A percentile compares a stretch with the other conserved stretches of the same genome.
phyloP scores from a whole-genome alignment of 2,888 invertebrate genomes.

The Xestia c-nigrum region DNA sequence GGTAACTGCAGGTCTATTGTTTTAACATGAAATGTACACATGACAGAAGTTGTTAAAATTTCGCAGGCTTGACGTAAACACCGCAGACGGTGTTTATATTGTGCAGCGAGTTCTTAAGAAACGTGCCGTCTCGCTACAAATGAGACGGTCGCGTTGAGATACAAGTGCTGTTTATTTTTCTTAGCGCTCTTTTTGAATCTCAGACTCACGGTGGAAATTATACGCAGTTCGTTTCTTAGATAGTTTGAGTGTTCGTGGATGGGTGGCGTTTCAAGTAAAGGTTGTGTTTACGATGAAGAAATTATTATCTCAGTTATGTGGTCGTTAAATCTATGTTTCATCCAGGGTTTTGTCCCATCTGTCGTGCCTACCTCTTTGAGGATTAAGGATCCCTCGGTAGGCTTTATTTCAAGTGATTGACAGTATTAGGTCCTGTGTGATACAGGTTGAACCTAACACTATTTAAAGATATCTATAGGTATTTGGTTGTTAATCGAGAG shows the following conservation, averaged over 20 bases:
- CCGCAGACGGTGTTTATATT: slow-evolving; percentile 81
- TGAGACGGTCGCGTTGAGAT: slow-evolving; percentile 86
- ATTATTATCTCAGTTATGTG: slow-evolving; percentile 45
- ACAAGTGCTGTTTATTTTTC: slow-evolving; percentile 87
- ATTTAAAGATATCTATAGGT: slow-evolving; percentile 1
- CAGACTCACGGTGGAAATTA: slow-evolving; percentile 79
- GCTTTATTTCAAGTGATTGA: slow-evolving; percentile 46
- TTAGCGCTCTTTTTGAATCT: slow-evolving; percentile 82
- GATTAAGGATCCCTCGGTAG: slow-evolving; percentile 29
- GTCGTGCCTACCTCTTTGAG: slow-evolving; percentile 34
- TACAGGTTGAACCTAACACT: slow-evolving; percentile 28
- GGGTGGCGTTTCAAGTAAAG: slow-evolving; percentile 61
- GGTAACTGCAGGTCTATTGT: slow-evolving; percentile 55
- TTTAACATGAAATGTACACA: slow-evolving; percentile 53
- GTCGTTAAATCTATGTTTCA: slow-evolving; percentile 12
- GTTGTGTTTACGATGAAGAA: slow-evolving; percentile 58
- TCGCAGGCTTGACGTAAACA: slow-evolving; percentile 80
- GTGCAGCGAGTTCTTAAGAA: slow-evolving; percentile 82
- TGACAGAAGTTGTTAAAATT: slow-evolving; percentile 74
- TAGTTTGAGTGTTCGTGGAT: slow-evolving; percentile 75
- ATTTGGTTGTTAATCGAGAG: neutral
- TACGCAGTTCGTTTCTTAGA: slow-evolving; percentile 80
- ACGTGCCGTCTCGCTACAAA: slow-evolving; percentile 81
- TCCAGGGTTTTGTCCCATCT: slow-evolving; percentile 12
- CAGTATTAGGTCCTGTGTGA: slow-evolving; percentile 36